Percentiles rank a stretch among this genome's conserved stretches.
Conservation (phyloP, 1,140 invertebrate species). For the Lepidotrigona ventralis region DNA sequence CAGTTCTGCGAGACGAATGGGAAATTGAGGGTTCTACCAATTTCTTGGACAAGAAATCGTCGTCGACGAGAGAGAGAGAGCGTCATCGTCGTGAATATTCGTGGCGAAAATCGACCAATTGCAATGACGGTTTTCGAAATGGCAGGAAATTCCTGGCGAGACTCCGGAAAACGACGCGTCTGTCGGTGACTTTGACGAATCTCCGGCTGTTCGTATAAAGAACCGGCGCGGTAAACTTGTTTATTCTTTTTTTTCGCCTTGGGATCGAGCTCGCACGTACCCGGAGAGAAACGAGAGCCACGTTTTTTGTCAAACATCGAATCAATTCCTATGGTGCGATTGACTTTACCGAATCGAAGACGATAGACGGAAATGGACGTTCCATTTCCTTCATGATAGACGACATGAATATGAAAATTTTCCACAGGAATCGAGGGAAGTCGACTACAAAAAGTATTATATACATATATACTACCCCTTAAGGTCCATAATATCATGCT, state of each 20-base stretch:
- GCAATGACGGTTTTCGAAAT: neutral
- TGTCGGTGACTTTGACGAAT: conserved; percentile 60
- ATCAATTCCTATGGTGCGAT: conserved; percentile 5
- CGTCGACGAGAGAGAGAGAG: conserved; percentile 6
- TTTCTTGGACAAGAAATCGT: neutral
- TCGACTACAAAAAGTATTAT: too few relatives aligned
- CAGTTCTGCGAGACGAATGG: too few relatives aligned
- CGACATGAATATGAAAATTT: neutral
- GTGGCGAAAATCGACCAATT: conserved; percentile 6
- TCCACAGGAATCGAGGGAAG: neutral
- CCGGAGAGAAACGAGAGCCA: neutral
- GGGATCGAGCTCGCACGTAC: neutral
- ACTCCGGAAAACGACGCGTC: conserved; percentile 30
- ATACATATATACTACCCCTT: too few relatives aligned
- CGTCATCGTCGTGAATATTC: conserved; percentile 21
- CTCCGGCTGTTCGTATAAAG: conserved; percentile 35
- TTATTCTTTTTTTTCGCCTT: neutral
- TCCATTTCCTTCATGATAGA: too few relatives aligned
- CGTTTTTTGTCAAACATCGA: conserved; percentile 30
- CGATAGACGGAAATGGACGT: neutral
- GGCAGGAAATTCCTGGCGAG: neutral
- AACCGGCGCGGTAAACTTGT: conserved; percentile 16
- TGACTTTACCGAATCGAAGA: neutral
- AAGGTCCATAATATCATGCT: too few relatives aligned
- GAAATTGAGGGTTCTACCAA: neutral